These are phyloP conservation scores for Rhingia campestris DNA, from an alignment of 2,888 invertebrate species.

Conservation along the genomic window DNA sequence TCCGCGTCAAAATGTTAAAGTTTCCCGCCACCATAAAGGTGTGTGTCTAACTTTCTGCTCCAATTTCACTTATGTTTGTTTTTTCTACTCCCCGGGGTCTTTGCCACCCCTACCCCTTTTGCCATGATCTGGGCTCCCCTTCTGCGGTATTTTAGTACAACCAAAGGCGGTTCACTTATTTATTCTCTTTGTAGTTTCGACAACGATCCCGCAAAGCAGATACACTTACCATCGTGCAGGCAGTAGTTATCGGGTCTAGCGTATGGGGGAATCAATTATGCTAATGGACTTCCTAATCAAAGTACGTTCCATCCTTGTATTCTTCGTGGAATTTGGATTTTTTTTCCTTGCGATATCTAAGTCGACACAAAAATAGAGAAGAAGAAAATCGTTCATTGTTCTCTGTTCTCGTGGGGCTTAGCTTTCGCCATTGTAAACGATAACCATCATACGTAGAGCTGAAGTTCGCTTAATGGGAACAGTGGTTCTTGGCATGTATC, in stretches of 20 bases:
- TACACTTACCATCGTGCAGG: conserved; percentile 12
- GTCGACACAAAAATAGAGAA: neutral
- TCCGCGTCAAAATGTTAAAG: conserved; percentile 28
- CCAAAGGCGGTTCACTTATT: conserved; percentile 2
- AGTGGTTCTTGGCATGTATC: conserved; percentile 2
- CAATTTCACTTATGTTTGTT: conserved; percentile 55
- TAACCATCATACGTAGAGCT: neutral
- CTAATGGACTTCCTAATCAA: conserved; percentile 69
- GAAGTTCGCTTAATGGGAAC: conserved; percentile 7
- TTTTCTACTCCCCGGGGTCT: conserved; percentile 30
- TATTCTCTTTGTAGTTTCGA: conserved; percentile 26
- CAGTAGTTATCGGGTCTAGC: conserved; percentile 50
- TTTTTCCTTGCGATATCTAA: neutral
- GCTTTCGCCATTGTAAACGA: conserved; percentile 4
- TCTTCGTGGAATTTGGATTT: conserved; percentile 37
- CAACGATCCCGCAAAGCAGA: conserved; percentile 3
- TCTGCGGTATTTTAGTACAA: conserved; percentile 2
- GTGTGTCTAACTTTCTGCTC: conserved; percentile 54
- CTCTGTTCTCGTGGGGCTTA: conserved; percentile 44
- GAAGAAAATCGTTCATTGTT: conserved; percentile 46
- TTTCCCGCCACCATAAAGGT: conserved; percentile 31
- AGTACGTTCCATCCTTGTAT: conserved; percentile 59
- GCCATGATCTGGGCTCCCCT: neutral
- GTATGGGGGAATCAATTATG: conserved; percentile 72
- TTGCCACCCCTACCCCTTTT: neutral